Evolutionary conservation across 1,140 invertebrate species (phyloP), one percentile per base, ranked within the genome.

Genomic region (silkworm (Bombyx mori)): DNA sequence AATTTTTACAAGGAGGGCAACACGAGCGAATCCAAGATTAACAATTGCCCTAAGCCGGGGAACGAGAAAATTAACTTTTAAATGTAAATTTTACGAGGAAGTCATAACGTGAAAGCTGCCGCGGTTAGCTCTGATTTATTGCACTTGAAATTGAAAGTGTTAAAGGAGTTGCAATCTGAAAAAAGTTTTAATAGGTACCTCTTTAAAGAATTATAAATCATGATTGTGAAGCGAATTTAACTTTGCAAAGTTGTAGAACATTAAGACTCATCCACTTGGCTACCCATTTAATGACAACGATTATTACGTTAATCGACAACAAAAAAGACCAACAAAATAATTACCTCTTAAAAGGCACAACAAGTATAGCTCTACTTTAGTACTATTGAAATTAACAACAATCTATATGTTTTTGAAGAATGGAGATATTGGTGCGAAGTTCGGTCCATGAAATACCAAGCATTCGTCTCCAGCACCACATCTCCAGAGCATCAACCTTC

Each of bases 1-100:
- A 71, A 67, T 71, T 73, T 69, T 73, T 69, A 62, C 61, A 65
- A 56, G 52, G 57, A 60, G 57, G 56, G 59, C 46, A 61, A 61
- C 66, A 67, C 64, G 54, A 66, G 62, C 26, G 71, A 72, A 77
- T 73, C 68, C 73, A 68, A 76, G 77, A 85, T 85, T 85, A 85
- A 85, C 78, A 85, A 82, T 77, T 77, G 75, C 73, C 71, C 71
- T 79, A 70, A 76, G 73, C 68, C 65, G 64, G 65, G 69, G 65
- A 74, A 69, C 61, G 73, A 78, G 80, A 82, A 82, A 79, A 85
- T 85, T 85, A 79, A 85, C 75, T 83, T 83, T 85, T 79, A 83
- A 83, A 83, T 82, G 80, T 86, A 85, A 86, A 85, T 83, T 83
- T 86, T 86, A 85, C 78, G 80, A 81, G 79, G 76, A 79, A 86